Evolutionary conservation across 2,113 vertebrate genomes (phyloP), one percentile per base, ranked within the genome.

Genomic region (Tenrec ecaudatus): DNA sequence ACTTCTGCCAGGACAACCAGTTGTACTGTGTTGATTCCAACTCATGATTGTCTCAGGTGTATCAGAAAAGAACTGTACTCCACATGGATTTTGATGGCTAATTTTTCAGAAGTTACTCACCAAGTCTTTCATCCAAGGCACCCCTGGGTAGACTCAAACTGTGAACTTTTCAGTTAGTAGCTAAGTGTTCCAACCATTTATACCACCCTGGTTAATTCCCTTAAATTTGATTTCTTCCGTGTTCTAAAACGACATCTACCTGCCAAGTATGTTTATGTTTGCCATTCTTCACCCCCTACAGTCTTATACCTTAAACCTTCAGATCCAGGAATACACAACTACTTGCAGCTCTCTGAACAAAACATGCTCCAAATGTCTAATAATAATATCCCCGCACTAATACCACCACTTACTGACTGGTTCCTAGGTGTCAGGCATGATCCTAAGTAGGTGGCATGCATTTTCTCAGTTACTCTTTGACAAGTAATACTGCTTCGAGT

Each of bases 191-290:
- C 8, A 36, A 36, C 33, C 33, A 36, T 36, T 10, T 20, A 14
- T 8, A 38, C 19, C n/a, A 73, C 71, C 33, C 33, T 36, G 71
- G 60, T 88, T 96, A 97, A 88, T 68, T 95, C 86, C 79, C 66
- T 90, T 82, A 86, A 43, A 68, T 14, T 83, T 20, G 77, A 66
- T 31, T 66, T n/a, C 53, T 75, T 78, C n/a, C 33, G 58, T 58
- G 69, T 90, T 88, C 86, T 94, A 78, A 79, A 89, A 53, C 17
- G 25, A 31, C 91, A 81, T 31, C 81, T 29, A 94, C n/a, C 19
- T 94, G 80, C 76, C 69, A 93, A 94, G 31, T 19, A 78, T 58
- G 31, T 95, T 88, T 90, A 84, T 90, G 60, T 91, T 80, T 88
- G 40, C 80, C 79, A 90, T 40, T 19, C 58, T 69, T 36, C 19